Evolutionary conservation across 1,140 invertebrate genomes (phyloP).

Genomic region (Colletes latitarsis): DNA sequence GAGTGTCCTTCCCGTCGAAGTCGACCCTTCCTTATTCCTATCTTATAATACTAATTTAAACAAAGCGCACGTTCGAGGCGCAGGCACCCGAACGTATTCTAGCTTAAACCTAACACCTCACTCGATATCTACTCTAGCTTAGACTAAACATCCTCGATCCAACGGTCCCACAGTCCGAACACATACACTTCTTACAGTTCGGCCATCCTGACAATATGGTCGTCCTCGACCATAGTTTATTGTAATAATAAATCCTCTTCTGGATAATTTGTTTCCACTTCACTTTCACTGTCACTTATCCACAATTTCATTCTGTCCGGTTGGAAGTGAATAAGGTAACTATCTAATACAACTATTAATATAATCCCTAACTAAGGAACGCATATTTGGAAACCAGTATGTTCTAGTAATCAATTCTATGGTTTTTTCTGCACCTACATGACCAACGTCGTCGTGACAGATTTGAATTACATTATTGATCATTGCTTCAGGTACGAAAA

Average conservation of each 20-base stretch:
- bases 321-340: background rate
- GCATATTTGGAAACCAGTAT: background rate
- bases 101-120: too few species aligned
- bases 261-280: too few species aligned
- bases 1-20: too few species aligned
- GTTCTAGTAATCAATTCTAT: background rate
- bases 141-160: too few species aligned
- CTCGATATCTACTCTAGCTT: too few species aligned
- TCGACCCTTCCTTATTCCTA: too few species aligned
- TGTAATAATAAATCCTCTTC: too few species aligned
- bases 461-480: background rate
- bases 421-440: background rate
- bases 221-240: background rate
- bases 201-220: background rate
- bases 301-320: background rate
- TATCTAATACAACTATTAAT: background rate
- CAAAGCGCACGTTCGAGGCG: too few species aligned
- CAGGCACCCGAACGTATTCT: too few species aligned
- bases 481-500: slow-evolving; percentile 4
- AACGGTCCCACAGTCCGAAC: too few species aligned
- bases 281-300: too few species aligned
- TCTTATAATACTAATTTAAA: too few species aligned
- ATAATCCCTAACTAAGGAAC: background rate
- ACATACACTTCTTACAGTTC: background rate
- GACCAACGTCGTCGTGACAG: background rate